Evolutionary conservation across 2,888 invertebrate species (phyloP).

Genomic region (Zelleria hepariella): DNA sequence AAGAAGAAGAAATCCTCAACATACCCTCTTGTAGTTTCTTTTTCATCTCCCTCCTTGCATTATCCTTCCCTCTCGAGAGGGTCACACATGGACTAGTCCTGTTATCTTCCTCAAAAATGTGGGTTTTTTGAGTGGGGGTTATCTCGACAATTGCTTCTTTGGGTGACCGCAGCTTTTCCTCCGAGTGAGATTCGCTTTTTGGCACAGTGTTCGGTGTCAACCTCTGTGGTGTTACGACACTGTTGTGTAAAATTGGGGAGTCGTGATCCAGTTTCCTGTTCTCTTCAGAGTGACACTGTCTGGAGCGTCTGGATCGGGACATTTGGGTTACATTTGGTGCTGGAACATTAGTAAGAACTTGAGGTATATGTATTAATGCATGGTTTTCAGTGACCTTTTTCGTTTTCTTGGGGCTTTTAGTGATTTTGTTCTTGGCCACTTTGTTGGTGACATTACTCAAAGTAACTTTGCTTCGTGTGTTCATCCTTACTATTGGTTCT

Average conservation of each 20-base stretch:
- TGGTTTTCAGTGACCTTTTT: not conserved
- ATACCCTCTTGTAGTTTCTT: conserved; percentile 54
- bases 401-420: not conserved
- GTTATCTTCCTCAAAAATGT: conserved; percentile 26
- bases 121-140: conserved; percentile 41
- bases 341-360: not conserved
- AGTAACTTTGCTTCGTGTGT: not conserved
- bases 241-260: not conserved
- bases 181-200: conserved; percentile 50
- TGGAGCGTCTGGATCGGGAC: not conserved
- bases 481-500: not conserved
- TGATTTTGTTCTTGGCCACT: not conserved
- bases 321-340: not conserved
- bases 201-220: conserved; percentile 35
- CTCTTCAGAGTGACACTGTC: not conserved
- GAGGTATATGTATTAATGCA: not conserved
- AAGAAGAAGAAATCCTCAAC: not conserved
- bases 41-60: conserved; percentile 69
- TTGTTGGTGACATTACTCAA: not conserved
- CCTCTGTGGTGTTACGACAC: not conserved
- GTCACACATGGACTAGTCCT: conserved; percentile 73
- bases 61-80: conserved; percentile 72
- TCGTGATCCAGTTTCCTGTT: not conserved
- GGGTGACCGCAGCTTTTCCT: conserved; percentile 48
- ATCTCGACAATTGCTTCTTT: conserved; percentile 15